Evolutionary conservation across 2,797 vertebrate genomes (phyloP).

Genomic region (Yasuhikotakia modesta): DNA sequence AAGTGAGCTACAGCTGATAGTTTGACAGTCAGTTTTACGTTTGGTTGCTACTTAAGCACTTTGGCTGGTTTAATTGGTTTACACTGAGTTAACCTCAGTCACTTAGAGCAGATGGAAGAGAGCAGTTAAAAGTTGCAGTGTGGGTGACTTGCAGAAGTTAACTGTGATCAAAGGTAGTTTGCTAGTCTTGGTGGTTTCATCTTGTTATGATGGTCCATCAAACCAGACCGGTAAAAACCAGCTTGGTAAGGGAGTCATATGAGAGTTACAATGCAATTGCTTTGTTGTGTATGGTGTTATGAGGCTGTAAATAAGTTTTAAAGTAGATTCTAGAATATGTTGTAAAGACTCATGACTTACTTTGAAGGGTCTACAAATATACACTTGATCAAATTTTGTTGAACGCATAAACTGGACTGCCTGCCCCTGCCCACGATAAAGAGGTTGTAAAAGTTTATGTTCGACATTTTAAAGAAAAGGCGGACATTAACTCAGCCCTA

Average conservation of each 20-base stretch:
- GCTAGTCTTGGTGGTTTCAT: constrained; percentile 6
- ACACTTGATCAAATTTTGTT: too few species aligned
- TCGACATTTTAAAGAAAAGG: constrained; percentile 1
- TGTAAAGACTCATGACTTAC: too few species aligned
- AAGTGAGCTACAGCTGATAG: constrained; percentile 33
- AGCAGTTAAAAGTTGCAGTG: neutral
- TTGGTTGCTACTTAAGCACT: constrained; percentile 23
- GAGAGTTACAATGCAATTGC: neutral
- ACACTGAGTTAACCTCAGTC: neutral
- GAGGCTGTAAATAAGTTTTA: too few species aligned
- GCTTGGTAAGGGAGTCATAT: neutral
- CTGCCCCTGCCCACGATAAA: constrained; percentile 9
- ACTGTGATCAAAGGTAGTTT: neutral
- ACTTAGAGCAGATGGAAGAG: constrained; percentile 13
- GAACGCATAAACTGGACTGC: neutral
- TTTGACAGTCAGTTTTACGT: constrained; percentile 11
- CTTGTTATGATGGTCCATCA: neutral
- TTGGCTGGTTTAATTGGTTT: constrained; percentile 13
- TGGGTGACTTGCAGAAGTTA: neutral
- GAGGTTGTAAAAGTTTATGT: neutral
- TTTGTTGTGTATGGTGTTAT: neutral
- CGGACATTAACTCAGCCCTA: neutral
- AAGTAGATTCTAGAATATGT: too few species aligned
- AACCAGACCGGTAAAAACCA: neutral
- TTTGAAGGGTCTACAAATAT: too few species aligned